Evolutionary conservation across 2,113 vertebrate genomes (phyloP).

Genomic region (Etheostoma spectabile): DNA sequence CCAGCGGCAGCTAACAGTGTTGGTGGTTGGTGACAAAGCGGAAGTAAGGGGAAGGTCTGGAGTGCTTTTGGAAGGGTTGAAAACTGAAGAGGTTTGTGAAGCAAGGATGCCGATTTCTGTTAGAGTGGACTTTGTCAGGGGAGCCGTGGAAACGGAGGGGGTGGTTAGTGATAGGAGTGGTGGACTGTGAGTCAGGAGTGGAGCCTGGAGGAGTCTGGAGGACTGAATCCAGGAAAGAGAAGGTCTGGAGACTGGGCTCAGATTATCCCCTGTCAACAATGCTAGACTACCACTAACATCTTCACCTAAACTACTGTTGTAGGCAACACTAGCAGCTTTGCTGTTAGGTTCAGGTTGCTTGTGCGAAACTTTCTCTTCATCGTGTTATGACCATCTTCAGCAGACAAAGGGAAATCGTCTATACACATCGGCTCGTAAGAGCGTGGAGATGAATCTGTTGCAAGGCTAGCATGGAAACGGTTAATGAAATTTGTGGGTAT

Average conservation of each 20-base stretch:
- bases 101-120: slow-evolving; percentile 35
- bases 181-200: slow-evolving; percentile 73
- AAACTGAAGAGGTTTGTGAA: slow-evolving; percentile 33
- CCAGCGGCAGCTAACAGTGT: slow-evolving; percentile 28
- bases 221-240: slow-evolving; percentile 83
- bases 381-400: slow-evolving; percentile 38
- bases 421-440: too few species aligned
- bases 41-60: slow-evolving; percentile 36
- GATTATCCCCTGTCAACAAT: slow-evolving; percentile 72
- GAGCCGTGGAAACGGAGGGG: slow-evolving; percentile 44
- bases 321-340: neutral
- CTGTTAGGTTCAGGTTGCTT: slow-evolving; percentile 44
- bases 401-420: slow-evolving; percentile 49
- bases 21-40: slow-evolving; percentile 32
- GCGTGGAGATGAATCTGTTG: slow-evolving; percentile 44
- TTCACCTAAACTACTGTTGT: slow-evolving; percentile 24
- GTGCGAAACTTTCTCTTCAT: slow-evolving; percentile 27
- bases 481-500: slow-evolving; percentile 60
- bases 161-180: slow-evolving; percentile 74
- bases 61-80: slow-evolving; percentile 29
- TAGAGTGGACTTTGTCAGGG: slow-evolving; percentile 45
- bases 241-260: slow-evolving; percentile 82
- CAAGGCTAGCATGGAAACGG: slow-evolving; percentile 40
- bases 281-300: slow-evolving; percentile 60
- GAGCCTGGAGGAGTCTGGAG: slow-evolving; percentile 80